Base-by-base conservation (phyloP, 2,113 vertebrate genomes). In the Manacus vitellinus region DNA sequence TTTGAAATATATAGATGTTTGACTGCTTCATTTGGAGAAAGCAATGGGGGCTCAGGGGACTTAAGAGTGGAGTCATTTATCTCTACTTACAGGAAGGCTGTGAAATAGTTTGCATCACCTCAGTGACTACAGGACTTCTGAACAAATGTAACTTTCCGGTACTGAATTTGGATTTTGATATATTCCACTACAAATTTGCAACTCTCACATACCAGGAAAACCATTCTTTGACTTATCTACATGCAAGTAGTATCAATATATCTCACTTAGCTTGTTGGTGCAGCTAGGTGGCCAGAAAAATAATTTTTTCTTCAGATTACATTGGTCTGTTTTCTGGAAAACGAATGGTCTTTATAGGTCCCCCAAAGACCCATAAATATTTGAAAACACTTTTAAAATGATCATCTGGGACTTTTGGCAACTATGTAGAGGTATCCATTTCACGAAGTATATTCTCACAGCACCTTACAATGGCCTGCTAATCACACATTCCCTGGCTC, bases 301-400 rank as follows among this genome's bases (percentile, higher is more conserved):
- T 49, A 23, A 12, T 94, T 90, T 91, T 95, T 87, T 82, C 68
- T 91, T 92, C 81, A 94, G 49, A 82, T 95, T 95, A 81, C 61
- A 67, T 30, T 73, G 35, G n/a, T 65, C 80, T 94, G 81, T 91
- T 94, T 94, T 88, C 86, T 96, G 80, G 68, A 91, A 94, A 92
- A 56, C 13, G 55, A 85, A 58, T 66, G 24, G 41, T 76, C 76
- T 95, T 95, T 92, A 89, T 54, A 76, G 46, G 81, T 65, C 62
- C 90, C 47, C 72, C 13, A 67, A 87, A 92, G 88, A 90, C 56
- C 21, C 78, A 92, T 91, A 96, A 95, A 93, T 94, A 95, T 73
- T 81, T 96, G 86, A 79, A 95, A 97, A 91, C 76, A 85, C 84
- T 95, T 96, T 73, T 35, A 58, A 72, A 92, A 79, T 88, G 3